Evolutionary conservation across 2,797 vertebrate genomes (phyloP), one percentile per base, ranked within the genome.

Genomic region (Gobio occitaniae): DNA sequence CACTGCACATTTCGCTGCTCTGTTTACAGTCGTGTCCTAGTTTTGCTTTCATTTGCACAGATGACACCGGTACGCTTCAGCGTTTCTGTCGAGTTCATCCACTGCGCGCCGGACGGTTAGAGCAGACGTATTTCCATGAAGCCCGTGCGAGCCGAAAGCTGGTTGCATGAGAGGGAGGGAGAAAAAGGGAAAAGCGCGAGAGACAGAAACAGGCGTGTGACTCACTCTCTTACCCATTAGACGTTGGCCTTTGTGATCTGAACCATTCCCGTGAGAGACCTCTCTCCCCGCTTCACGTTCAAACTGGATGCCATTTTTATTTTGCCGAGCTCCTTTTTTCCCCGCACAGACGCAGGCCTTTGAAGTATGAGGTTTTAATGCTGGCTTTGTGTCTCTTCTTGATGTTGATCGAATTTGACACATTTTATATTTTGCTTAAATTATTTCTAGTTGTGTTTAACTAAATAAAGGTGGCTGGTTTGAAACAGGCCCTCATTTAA

Each of bases 181-280:
- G 65, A 72, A 69, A 81, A 85, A 78, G 66, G 38, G 66, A 69
- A 65, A 52, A 83, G 47, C 52, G 44, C 44, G 65, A 84, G 85
- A 82, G 85, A 84, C 41, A 78, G 85, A 85, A 86, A 86, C 87
- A 88, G 80, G 87, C 87, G 47, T 89, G 85, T 91, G 89, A 89
- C 84, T 89, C 89, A 88, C 78, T 63, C 79, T 87, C 66, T 85
- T 87, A 86, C 82, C 87, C 69, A 86, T 88, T 87, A 88, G 89
- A 86, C 77, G 44, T 80, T 87, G 86, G 59, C 85, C 84, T 90
- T 91, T 88, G 85, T 91, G 84, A 84, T 89, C 52, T 48, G 66
- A 65, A 88, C 80, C 50, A 79, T 87, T 90, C 75, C 88, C 86
- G 59, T 80, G 85, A 86, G 87, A 88, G 41, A 84, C 85, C 86